Conservation (phyloP, 2,888 invertebrate genomes). For the Melangyna quadrimaculata region DNA sequence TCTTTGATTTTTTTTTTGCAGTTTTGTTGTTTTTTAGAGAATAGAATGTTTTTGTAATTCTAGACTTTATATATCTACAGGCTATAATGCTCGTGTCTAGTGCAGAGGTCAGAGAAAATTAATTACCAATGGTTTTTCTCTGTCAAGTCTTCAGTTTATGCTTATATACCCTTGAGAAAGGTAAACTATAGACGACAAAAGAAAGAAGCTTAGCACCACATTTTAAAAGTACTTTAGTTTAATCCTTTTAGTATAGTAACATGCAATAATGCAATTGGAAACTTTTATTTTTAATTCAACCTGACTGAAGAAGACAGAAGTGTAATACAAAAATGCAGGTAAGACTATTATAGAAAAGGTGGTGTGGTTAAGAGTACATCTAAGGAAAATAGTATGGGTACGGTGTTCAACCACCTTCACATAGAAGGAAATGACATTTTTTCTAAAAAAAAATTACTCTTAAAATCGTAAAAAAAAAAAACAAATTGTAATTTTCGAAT, state of each 20-base stretch:
- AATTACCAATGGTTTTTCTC: constrained; percentile 52
- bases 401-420: too few species aligned
- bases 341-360: too few species aligned
- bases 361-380: too few species aligned
- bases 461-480: too few species aligned
- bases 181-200: background rate
- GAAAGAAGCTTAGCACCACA: constrained; percentile 49
- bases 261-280: constrained; percentile 63
- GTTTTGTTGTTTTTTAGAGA: background rate
- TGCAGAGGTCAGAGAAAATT: constrained; percentile 61
- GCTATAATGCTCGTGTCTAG: constrained; percentile 37
- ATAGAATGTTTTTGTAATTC: constrained; percentile 27
- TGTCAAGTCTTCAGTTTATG: constrained; percentile 29
- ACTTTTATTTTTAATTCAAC: constrained; percentile 35
- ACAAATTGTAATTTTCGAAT: too few species aligned
- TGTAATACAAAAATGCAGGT: background rate
- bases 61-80: constrained; percentile 18
- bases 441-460: too few species aligned
- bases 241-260: constrained; percentile 45
- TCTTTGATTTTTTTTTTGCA: background rate
- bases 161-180: background rate
- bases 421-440: too few species aligned
- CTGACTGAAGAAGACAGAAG: background rate
- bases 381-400: too few species aligned
- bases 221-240: constrained; percentile 45